Base-by-base conservation (phyloP, 2,113 vertebrate genomes). In the Lepisosteus oculatus region DNA sequence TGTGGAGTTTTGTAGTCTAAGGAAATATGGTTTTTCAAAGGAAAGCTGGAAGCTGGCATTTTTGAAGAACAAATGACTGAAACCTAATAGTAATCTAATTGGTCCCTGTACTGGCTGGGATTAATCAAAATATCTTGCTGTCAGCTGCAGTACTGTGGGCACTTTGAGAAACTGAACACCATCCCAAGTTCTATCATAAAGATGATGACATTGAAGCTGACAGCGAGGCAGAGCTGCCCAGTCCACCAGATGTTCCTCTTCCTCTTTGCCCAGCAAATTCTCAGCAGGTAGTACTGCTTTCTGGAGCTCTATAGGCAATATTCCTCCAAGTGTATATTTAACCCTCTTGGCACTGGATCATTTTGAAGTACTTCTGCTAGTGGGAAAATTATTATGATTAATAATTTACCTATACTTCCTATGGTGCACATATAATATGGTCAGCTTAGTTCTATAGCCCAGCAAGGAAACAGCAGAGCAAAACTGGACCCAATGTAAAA, bases 221-320 rank as follows among this genome's bases (percentile, higher is more conserved):
- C 69, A 63, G 43, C 29, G 9, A 44, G 8, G 15, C 57, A 63
- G 43, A 29, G 69, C 44, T 3, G 3, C 6, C n/a, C 14, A 12
- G 6, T 63, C 9, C 17, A 44, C 69, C 69, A 71, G 69, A 71
- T 71, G 69, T 63, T 51, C 43, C 61, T 45, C n/a, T 41, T 43
- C 11, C 59, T 54, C 14, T 44, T 6, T 63, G n/a, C 55, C 42
- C 61, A 51, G 57, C 43, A 15, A 29, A 8, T 9, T 55, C 68
- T 14, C 55, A 70, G 55, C 42, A 61, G 68, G 68, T 55, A 57
- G 9, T 42, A 41, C 41, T 17, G 51, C 45, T 55, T 68, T 9
- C 2, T 51, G 55, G 17, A 14, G 56, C 56, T 59, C 2, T 13
- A 59, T 59, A n/a, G 56, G 56, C n/a, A 59, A 12, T 59, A 59